Base-by-base conservation (phyloP, 2,113 vertebrate species). In the Mungos mungo region DNA sequence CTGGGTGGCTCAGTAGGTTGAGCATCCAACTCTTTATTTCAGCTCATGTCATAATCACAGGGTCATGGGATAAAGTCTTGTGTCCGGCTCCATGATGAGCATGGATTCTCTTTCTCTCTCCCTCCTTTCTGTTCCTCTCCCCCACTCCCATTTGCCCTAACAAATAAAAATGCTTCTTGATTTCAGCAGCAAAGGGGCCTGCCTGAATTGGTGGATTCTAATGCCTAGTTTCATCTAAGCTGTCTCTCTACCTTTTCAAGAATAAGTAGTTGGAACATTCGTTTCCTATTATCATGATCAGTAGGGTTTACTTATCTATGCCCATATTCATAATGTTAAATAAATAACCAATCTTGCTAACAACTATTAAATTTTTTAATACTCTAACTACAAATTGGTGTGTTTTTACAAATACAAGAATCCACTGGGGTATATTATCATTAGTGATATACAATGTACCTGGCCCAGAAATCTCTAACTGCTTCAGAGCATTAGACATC, bases 401-500 rank as follows among this genome's bases (percentile, higher is more conserved):
- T 41, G 57, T 96, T 88, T 68, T 35, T 87, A 69, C 72, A 81
- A 95, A 97, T 21, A 57, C 23, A n/a, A 79, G 84, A 65, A 6
- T 90, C 72, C 19, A 45, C 9, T 89, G 52, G 12, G 4, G 29
- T 38, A 7, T 16, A 33, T 31, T 57, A 88, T 54, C 45, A 47
- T 52, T 66, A 45, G 12, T 76, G 27, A 81, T 41, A 25, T 35
- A 7, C 27, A 76, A 12, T 79, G 23, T 5, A 82, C 19, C 3
- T 93, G 54, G 35, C 76, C 91, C 60, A 60, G 88, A 94, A 95
- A 95, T 68, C 23, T 94, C 76, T 90, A 94, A 85, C 85, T 94
- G 31, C 15, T 85, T 92, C 54, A 97, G 29, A 84, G 1, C 63
- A 93, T 86, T 38, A 92, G 23, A 96, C 27, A 6, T 54, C 35